Evolutionary conservation across 2,113 vertebrate species (phyloP), one percentile per base, ranked within the genome.

Genomic region (Gallinago jamesoni): DNA sequence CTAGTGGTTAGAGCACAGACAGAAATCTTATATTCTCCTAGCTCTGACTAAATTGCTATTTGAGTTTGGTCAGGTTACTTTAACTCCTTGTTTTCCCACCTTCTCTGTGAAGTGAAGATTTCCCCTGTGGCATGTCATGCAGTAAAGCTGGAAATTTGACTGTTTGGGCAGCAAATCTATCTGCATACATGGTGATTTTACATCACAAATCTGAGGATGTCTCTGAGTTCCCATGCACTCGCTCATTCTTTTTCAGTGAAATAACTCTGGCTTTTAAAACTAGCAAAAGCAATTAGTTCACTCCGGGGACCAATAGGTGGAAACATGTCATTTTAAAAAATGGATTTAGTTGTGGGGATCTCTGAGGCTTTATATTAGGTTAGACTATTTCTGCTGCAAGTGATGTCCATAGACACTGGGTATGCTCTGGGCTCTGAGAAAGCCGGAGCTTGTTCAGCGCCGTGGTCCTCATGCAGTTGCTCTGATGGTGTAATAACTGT

Each of bases 261-360:
- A 75, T 82, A 90, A 74, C 30, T 90, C 56, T 35, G 67, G 37
- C 80, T 95, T 96, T 96, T 92, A 59, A 74, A 95, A 92, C 60
- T 50, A 78, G 80, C 80, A 90, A 80, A 94, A 96, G 89, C 83
- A 80, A 89, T 97, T 93, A 88, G 37, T 82, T 87, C 47, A 79
- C 92, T 83, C 91, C 1, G 1, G 94, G 93, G 96, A 96, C 76
- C 55, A 87, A 94, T 84, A 85, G 84, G 89, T 81, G 48, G 92
- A 94, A 96, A 97, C 30, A 24, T 60, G 91, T 87, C 57, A 84
- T 91, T 87, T 95, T 76, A 47, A 94, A 82, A 94, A 87, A 76
- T 55, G 37, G 73, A 53, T 97, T 93, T 94, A 77, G 18, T 93
- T 66, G 69, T 94, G 81, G 68, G 43, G 68, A 53, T 86, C 91